Base-by-base conservation (phyloP, 2,113 vertebrate species). In the Sterrhoptilus dennistouni region DNA sequence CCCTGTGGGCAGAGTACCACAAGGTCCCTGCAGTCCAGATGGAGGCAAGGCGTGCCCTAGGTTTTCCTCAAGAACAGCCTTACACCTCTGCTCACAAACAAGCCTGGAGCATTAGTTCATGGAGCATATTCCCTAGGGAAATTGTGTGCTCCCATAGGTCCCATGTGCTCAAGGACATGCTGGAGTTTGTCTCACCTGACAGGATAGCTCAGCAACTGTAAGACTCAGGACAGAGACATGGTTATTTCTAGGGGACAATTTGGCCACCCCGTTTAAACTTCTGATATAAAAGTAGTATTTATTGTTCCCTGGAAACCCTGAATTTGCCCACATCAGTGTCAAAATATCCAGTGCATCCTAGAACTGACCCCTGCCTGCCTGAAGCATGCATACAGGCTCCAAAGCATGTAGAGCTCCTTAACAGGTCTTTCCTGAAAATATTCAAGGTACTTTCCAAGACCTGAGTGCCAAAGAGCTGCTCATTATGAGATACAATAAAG, bases 81-180 rank as follows among this genome's bases (percentile, higher is more conserved):
- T 56, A 25, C 11, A 38, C 3, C 19, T 13, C 22, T 77, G 49
- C 49, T 76, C 14, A 71, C 35, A 56, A 14, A 35, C 35, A n/a
- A 36, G 23, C 23, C 49, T 79, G 65, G 49, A 68, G 33, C 16
- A 54, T 40, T 13, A 47, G 8, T 8, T 22, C 5, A 5, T 31
- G 57, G 18, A 61, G 5, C 57, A 29, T 0, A 5, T 79, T 75
- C 27, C 24, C 29, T 40, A 66, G 42, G 53, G 56, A 81, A 84
- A 14, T 2, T 12, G 1, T 25, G 14, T 54, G 27, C 6, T 12
- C 17, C 22, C 7, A 2, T 24, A 63, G 15, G 29, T 66, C 16
- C 42, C 14, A 1, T 12, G 31, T 2, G 4, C 36, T n/a, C 56
- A 38, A 60, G 50, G 8, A n/a, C 21, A 23, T 1, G 8, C 38